Evolutionary conservation across 2,888 invertebrate genomes (phyloP).

Genomic region (Oligia strigilis): DNA sequence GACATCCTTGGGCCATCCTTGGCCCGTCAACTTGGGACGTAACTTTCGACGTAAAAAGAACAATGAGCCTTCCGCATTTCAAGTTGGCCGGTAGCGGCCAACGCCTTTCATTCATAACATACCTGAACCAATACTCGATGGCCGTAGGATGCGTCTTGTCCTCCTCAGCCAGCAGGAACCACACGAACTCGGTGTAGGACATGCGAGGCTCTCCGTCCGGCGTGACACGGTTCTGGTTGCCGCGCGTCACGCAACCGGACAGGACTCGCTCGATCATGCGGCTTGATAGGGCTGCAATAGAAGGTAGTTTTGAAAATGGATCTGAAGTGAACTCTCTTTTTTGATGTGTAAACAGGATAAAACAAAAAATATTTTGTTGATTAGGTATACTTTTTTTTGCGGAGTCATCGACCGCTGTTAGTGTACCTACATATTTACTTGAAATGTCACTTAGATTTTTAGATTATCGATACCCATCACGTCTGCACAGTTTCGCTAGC

Average conservation of each 20-base stretch:
- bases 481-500: no score
- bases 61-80: no score
- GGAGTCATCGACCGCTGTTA: no score
- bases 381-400: no score
- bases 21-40: no score
- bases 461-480: no score
- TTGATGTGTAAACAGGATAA: background rate
- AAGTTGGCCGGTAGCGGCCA: no score
- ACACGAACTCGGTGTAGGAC: constrained; percentile 99
- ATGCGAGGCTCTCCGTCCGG: constrained; percentile 94
- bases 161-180: constrained; percentile 99
- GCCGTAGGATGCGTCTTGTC: constrained; percentile 99
- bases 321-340: background rate
- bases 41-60: background rate
- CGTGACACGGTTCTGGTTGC: constrained; percentile 90
- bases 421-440: no score
- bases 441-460: no score
- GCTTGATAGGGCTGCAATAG: constrained; percentile 96
- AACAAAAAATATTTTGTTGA: no score
- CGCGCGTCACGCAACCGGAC: constrained; percentile 98
- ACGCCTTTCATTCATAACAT: constrained; percentile 27
- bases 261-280: constrained; percentile 99
- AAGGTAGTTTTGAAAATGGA: background rate
- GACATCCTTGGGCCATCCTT: no score
- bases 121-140: constrained; percentile 98